These are phyloP conservation scores for Gasteruption jaculator DNA, from an alignment of 2,888 invertebrate species.

Conservation along the genomic window DNA sequence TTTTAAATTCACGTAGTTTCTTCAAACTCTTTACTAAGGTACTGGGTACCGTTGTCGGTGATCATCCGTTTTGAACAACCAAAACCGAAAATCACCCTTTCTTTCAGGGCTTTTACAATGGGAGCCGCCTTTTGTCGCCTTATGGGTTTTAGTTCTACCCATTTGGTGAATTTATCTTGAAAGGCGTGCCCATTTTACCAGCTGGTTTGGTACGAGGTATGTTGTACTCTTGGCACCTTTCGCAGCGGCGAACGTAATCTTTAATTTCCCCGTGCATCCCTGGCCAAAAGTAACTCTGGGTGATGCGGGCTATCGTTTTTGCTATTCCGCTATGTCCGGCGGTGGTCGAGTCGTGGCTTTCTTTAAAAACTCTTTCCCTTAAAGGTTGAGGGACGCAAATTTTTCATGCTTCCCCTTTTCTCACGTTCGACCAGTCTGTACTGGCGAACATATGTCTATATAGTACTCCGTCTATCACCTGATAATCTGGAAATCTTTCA, in stretches of 20 bases:
- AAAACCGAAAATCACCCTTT: slow-evolving; percentile 7
- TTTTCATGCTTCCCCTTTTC: slow-evolving; percentile 15
- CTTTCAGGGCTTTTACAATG: slow-evolving; percentile 8
- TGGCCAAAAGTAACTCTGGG: slow-evolving; percentile 20
- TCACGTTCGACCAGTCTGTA: neutral
- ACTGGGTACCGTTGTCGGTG: slow-evolving; percentile 23
- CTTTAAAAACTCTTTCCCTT: slow-evolving; percentile 8
- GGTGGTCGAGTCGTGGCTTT: slow-evolving; percentile 20
- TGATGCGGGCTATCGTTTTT: slow-evolving; percentile 18
- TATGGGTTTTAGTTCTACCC: slow-evolving; percentile 18
- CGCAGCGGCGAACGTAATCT: slow-evolving; percentile 12
- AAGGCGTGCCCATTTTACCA: slow-evolving; percentile 20
- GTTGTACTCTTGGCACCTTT: slow-evolving; percentile 10
- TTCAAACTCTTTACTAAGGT: slow-evolving; percentile 3
- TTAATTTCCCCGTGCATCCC: slow-evolving; percentile 16
- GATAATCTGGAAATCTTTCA: neutral
- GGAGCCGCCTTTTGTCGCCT: slow-evolving; percentile 12
- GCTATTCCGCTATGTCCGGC: slow-evolving; percentile 24
- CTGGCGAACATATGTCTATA: neutral
- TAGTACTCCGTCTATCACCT: neutral
- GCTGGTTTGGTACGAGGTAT: slow-evolving; percentile 8
- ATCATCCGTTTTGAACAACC: slow-evolving; percentile 9
- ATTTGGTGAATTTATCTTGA: slow-evolving; percentile 24
- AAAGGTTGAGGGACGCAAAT: slow-evolving; percentile 14
- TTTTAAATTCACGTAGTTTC: neutral